phyloP scores from a whole-genome alignment of 2,888 invertebrate species.

The Drosophila pseudotakahashii region DNA sequence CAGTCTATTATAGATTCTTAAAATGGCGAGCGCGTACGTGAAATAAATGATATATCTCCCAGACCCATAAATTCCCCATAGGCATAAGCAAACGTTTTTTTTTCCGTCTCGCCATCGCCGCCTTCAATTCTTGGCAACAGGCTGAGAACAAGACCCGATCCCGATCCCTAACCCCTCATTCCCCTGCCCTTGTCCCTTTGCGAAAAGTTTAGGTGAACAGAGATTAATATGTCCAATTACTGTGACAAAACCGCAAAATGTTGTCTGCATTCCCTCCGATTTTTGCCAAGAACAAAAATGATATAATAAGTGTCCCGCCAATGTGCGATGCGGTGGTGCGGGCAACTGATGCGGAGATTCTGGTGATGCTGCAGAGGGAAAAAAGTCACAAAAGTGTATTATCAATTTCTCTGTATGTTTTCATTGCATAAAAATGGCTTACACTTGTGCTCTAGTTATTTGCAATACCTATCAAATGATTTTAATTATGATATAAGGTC shows the following conservation, averaged over 20 bases:
- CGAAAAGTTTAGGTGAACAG: conserved; percentile 74
- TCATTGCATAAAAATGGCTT: too few relatives aligned
- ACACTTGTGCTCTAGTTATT: too few relatives aligned
- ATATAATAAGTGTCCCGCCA: conserved; percentile 69
- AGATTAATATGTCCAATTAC: conserved; percentile 85
- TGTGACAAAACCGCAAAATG: conserved; percentile 83
- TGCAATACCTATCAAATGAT: too few relatives aligned
- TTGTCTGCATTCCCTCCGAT: conserved; percentile 66
- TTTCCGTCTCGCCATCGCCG: conserved; percentile 41
- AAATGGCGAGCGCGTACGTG: not conserved
- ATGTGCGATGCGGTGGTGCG: conserved; percentile 44
- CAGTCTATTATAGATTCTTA: not conserved
- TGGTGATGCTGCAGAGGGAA: conserved; percentile 7
- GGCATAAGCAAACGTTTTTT: conserved; percentile 47
- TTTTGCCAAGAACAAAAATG: conserved; percentile 62
- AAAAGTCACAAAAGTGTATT: not conserved
- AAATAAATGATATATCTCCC: conserved; percentile 23
- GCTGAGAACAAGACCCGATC: conserved; percentile 50
- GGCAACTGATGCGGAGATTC: conserved; percentile 31
- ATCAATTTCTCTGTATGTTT: not conserved
- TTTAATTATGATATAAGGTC: too few relatives aligned
- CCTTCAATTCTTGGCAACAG: conserved; percentile 58
- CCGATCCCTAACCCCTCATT: not conserved
- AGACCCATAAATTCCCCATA: conserved; percentile 51
- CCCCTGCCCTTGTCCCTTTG: conserved; percentile 11